Percentiles rank a stretch among this genome's conserved stretches.
Conservation (phyloP, 2,113 vertebrate genomes). For the Pseudopipra pipra region DNA sequence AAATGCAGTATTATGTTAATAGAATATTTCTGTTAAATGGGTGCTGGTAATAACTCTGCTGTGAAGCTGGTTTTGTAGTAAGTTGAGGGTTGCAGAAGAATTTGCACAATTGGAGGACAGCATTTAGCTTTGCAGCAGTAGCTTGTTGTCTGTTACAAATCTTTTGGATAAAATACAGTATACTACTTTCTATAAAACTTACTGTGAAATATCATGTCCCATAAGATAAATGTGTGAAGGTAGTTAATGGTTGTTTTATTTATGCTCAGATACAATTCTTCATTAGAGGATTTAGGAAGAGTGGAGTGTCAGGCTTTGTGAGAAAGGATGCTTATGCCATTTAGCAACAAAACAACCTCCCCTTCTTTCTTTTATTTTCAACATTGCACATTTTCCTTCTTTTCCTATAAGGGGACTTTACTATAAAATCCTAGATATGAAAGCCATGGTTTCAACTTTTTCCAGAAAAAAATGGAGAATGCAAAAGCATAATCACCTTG, state of each 20-base stretch:
- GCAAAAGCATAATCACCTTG: background rate
- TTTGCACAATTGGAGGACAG: background rate
- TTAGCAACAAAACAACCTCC: background rate
- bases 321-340: background rate
- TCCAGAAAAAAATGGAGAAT: background rate
- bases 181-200: background rate
- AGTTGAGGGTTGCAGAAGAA: background rate
- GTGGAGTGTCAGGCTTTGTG: background rate
- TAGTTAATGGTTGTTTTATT: background rate
- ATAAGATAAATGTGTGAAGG: background rate
- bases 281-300: background rate
- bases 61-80: background rate
- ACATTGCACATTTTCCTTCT: background rate
- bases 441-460: background rate
- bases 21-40: background rate
- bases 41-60: background rate
- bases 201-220: background rate
- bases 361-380: background rate
- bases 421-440: background rate
- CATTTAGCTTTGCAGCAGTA: background rate
- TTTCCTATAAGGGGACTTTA: background rate
- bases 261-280: background rate
- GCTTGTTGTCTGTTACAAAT: background rate
- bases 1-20: background rate
- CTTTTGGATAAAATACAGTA: background rate